phyloP scores from a whole-genome alignment of 2,888 invertebrate genomes.

The Syrista parreyssii region DNA sequence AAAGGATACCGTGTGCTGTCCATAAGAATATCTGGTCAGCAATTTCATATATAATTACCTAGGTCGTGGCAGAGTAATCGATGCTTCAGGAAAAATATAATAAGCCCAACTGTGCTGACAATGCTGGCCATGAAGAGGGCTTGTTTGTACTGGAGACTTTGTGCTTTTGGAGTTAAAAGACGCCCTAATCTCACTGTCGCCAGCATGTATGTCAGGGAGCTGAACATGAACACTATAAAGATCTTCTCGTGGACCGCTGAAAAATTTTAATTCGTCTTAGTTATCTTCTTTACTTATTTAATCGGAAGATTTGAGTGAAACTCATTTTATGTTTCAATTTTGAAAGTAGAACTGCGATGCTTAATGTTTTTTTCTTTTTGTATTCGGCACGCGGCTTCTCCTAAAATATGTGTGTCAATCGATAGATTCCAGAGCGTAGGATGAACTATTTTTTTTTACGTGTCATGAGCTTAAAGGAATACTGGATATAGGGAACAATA shows the following conservation, averaged over 20 bases:
- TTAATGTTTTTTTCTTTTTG: not conserved
- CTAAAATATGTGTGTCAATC: constrained; percentile 22
- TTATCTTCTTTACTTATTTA: not conserved
- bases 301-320: constrained; percentile 5
- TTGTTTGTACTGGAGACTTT: constrained; percentile 73
- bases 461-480: too few species aligned
- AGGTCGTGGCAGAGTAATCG: constrained; percentile 88
- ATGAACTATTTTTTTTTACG: not conserved
- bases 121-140: constrained; percentile 81
- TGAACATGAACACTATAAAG: constrained; percentile 91
- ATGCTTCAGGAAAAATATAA: constrained; percentile 90
- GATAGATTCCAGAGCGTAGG: constrained; percentile 18
- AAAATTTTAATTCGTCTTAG: constrained; percentile 53
- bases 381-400: not conserved
- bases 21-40: constrained; percentile 7
- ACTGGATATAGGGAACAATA: too few species aligned
- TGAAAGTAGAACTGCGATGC: not conserved
- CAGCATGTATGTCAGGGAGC: constrained; percentile 86
- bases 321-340: not conserved
- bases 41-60: constrained; percentile 72
- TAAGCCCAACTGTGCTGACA: constrained; percentile 82
- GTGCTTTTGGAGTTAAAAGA: constrained; percentile 62
- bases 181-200: constrained; percentile 74
- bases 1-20: not conserved
- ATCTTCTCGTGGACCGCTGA: constrained; percentile 90